Evolutionary conservation across 2,888 invertebrate genomes (phyloP).

Genomic region (Drosophila pseudotakahashii): DNA sequence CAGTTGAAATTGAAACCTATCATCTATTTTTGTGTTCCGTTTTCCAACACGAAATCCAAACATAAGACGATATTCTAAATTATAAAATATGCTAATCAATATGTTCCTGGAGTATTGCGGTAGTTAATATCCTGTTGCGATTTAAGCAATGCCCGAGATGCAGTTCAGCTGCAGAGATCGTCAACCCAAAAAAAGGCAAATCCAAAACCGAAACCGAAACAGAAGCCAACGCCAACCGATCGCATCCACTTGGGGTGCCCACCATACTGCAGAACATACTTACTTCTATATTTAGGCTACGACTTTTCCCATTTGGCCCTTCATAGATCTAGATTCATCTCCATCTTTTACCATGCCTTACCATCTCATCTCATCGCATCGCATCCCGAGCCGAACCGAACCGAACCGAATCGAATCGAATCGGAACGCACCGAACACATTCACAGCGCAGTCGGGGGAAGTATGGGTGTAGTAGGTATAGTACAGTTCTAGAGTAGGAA

Average conservation of each 20-base stretch:
- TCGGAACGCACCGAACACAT: constrained; percentile 3
- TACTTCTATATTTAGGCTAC: constrained; percentile 72
- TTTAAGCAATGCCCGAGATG: neutral
- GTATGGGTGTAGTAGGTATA: neutral
- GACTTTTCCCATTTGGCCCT: constrained; percentile 73
- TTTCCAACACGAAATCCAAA: neutral
- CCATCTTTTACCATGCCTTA: neutral
- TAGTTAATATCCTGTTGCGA: constrained; percentile 4
- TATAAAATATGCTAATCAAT: constrained; percentile 1
- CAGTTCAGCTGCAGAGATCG: constrained; percentile 51
- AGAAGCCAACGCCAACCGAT: constrained; percentile 21
- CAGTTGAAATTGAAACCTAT: too few relatives aligned
- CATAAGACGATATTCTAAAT: neutral
- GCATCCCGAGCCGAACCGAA: neutral
- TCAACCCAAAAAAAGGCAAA: constrained; percentile 51
- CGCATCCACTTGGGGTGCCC: constrained; percentile 51
- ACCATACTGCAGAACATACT: constrained; percentile 45
- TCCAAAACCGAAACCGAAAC: constrained; percentile 14
- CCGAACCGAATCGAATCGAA: neutral
- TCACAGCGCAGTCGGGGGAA: neutral
- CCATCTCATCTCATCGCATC: neutral
- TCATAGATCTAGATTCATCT: constrained; percentile 61
- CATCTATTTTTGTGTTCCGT: neutral
- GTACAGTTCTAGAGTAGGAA: constrained; percentile 28
- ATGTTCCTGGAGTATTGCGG: neutral